phyloP scores from a whole-genome alignment of 2,113 vertebrate genomes.

The Osmerus mordax region DNA sequence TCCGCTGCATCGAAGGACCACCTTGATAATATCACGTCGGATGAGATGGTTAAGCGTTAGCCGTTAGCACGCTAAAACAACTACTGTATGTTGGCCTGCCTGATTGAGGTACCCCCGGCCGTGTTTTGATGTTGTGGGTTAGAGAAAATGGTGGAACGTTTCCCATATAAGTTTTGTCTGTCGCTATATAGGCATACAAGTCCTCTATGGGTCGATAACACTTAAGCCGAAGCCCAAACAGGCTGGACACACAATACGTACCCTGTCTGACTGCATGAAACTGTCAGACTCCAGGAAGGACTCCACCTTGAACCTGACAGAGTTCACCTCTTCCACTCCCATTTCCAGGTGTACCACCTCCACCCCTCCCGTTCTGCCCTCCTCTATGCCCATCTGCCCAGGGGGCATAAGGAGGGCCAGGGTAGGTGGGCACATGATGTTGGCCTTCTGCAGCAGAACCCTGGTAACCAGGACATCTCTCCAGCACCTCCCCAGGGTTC shows the following conservation, averaged over 20 bases:
- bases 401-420: constrained; percentile 65
- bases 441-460: constrained; percentile 57
- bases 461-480: constrained; percentile 68
- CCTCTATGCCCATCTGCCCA: not conserved
- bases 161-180: too few relatives aligned
- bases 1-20: constrained; percentile 58
- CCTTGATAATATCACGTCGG: constrained; percentile 35
- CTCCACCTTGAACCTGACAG: constrained; percentile 58
- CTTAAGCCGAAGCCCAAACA: not conserved
- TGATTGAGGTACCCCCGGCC: too few relatives aligned
- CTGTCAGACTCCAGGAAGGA: constrained; percentile 61
- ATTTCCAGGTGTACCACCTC: constrained; percentile 65
- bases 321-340: constrained; percentile 56
- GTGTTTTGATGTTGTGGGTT: too few relatives aligned
- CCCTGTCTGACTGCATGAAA: constrained; percentile 53
- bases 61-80: not conserved
- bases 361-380: constrained; percentile 23
- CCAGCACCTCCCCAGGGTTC: constrained; percentile 59
- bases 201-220: too few relatives aligned
- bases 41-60: not conserved
- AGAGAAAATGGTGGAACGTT: too few relatives aligned
- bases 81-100: too few relatives aligned
- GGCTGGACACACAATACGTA: not conserved
- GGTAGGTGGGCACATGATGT: constrained; percentile 64
- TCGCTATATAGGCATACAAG: too few relatives aligned